Evolutionary conservation across 2,113 vertebrate species (phyloP), one percentile per base, ranked within the genome.

Genomic region (Neopipo cinnamomea): DNA sequence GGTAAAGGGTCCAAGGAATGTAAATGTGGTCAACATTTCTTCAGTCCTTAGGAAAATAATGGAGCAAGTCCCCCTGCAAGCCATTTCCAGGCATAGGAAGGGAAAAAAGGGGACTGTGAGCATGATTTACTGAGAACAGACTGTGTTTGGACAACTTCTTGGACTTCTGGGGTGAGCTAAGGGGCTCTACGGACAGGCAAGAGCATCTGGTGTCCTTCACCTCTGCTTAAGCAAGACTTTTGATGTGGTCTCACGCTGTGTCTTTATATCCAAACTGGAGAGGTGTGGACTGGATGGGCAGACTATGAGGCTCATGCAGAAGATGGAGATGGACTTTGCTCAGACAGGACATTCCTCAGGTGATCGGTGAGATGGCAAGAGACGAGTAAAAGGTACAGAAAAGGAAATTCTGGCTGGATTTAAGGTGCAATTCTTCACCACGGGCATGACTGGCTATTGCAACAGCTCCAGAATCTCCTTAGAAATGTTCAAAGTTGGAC

Each of bases 71-170:
- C 6, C 8, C 1, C 8, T 59, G 39, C 23, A 76, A 82, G 22
- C 2, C 12, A 10, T n/a, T 77, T 77, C 24, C n/a, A 74, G 3
- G 5, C 11, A 31, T 0, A 0, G 20, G 23, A 71, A 55, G 39
- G 63, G 27, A 6, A 31, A 49, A 27, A 68, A 25, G 7, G 4
- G 25, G 31, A 30, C 27, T 73, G 35, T 37, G 46, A 68, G n/a
- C 8, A 7, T 5, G 44, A 30, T 33, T 75, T 76, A 11, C 16
- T 55, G 56, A 59, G 42, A 82, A 42, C 10, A 72, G 9, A 18
- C 19, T 22, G 39, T 39, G 33, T 13, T 77, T 49, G 70, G 70
- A 14, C 5, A 37, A 55, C 1, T 49, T 56, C 31, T 82, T 47
- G 76, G 41, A 73, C 21, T 68, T 74, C 33, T 65, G 58, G 52